Evolutionary conservation across 1,140 invertebrate genomes (phyloP).

Genomic region (Parapsyche elsis): DNA sequence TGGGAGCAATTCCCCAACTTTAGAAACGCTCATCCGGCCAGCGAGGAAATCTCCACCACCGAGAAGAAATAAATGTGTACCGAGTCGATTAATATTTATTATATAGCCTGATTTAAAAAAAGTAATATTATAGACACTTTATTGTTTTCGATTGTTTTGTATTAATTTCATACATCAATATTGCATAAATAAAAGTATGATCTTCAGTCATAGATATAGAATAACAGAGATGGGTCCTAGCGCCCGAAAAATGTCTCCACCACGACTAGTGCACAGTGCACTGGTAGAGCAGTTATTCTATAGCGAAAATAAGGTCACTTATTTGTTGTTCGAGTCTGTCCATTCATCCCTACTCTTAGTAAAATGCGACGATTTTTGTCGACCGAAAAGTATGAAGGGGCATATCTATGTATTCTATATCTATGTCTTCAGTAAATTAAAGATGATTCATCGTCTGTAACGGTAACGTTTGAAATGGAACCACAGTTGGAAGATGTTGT

Average conservation of each 20-base stretch:
- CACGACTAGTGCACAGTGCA: too few species aligned
- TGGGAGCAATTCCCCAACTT: conserved; percentile 98
- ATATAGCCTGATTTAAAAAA: not conserved
- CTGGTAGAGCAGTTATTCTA: too few species aligned
- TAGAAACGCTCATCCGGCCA: conserved; percentile 68
- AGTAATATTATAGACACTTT: not conserved
- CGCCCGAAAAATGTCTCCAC: too few species aligned
- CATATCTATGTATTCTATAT: too few species aligned
- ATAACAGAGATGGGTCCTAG: too few species aligned
- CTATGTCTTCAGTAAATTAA: too few species aligned
- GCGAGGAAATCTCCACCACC: conserved; percentile 67
- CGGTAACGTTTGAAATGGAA: conserved; percentile 99
- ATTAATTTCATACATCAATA: not conserved
- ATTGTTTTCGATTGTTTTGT: not conserved
- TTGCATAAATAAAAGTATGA: not conserved
- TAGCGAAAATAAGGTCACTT: too few species aligned
- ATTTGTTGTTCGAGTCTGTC: too few species aligned
- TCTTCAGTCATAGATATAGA: too few species aligned
- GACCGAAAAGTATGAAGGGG: too few species aligned
- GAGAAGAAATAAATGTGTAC: conserved; percentile 6
- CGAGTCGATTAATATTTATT: not conserved
- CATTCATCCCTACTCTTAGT: too few species aligned
- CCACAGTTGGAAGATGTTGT: conserved; percentile 99
- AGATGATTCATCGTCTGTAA: conserved; percentile 83
- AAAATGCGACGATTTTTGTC: too few species aligned